Conservation (phyloP, 2,113 vertebrate species). For the Pogona vitticeps region DNA sequence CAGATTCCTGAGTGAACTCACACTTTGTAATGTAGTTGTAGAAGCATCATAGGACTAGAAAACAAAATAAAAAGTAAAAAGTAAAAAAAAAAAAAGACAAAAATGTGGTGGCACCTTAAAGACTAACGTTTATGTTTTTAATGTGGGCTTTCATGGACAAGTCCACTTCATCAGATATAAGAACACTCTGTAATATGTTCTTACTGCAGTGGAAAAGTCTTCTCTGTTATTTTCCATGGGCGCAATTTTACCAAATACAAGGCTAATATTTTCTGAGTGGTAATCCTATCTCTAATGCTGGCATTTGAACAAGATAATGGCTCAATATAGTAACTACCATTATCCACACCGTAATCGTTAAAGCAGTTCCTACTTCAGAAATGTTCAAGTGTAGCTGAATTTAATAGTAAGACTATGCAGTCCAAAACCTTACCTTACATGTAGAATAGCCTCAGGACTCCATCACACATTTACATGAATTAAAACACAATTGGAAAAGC, state of each 20-base stretch:
- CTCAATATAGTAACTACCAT: not conserved
- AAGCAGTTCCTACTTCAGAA: constrained; percentile 2
- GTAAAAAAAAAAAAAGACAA: no score
- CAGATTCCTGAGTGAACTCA: not conserved
- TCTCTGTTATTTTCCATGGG: not conserved
- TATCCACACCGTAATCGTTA: constrained; percentile 4
- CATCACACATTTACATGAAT: not conserved
- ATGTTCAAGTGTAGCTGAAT: not conserved
- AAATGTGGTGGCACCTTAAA: no score
- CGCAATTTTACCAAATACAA: not conserved
- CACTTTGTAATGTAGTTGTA: no score
- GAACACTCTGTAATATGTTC: not conserved
- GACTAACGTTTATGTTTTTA: no score
- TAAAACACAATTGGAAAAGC: not conserved
- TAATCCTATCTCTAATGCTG: constrained; percentile 1
- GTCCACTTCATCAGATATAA: no score
- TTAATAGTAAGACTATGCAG: not conserved
- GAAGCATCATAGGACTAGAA: no score
- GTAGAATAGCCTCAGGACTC: constrained; percentile 4
- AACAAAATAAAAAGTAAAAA: no score
- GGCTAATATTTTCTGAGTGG: not conserved
- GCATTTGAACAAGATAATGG: not conserved
- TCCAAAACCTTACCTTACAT: not conserved
- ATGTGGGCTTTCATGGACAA: no score
- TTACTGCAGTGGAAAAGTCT: not conserved